These are phyloP conservation scores for Sus cebifrons DNA, from an alignment of 2,797 vertebrate genomes.

Conservation along the genomic window DNA sequence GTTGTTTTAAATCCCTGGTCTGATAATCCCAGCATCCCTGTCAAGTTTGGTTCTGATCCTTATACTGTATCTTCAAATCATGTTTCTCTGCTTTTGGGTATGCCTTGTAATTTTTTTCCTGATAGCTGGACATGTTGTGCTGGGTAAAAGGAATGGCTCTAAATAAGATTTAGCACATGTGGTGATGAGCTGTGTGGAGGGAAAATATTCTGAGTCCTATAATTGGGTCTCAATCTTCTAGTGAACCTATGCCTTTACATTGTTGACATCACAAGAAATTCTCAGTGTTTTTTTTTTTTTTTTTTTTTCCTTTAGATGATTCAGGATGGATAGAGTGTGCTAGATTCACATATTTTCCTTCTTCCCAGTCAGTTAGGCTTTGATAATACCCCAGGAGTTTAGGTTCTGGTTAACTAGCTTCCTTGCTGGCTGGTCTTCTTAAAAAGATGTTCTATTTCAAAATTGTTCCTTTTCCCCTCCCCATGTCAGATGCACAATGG, in stretches of 20 bases:
- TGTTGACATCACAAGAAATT: background rate
- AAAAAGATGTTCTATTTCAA: background rate
- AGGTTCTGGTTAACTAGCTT: background rate
- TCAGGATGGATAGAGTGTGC: background rate
- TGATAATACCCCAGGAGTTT: too few relatives aligned
- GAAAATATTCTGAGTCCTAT: background rate
- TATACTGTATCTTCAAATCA: background rate
- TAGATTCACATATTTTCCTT: background rate
- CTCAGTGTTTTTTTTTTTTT: background rate
- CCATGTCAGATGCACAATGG: too few relatives aligned
- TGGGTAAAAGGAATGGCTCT: background rate
- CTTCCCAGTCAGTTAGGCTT: background rate
- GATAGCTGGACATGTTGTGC: background rate
- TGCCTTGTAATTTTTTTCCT: background rate
- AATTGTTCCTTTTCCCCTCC: background rate
- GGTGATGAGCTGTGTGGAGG: background rate
- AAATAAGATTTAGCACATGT: background rate
- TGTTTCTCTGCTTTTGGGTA: background rate
- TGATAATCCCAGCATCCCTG: background rate
- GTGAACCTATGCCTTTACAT: background rate
- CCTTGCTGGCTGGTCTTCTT: too few relatives aligned
- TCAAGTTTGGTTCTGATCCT: background rate
- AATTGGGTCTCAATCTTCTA: background rate
- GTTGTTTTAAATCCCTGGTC: background rate
- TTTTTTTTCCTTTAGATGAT: too few relatives aligned